A percentile compares a stretch with the other conserved stretches of the same genome.
Conservation (phyloP, 1,140 invertebrate species). For the Armadillidium nasatum region DNA sequence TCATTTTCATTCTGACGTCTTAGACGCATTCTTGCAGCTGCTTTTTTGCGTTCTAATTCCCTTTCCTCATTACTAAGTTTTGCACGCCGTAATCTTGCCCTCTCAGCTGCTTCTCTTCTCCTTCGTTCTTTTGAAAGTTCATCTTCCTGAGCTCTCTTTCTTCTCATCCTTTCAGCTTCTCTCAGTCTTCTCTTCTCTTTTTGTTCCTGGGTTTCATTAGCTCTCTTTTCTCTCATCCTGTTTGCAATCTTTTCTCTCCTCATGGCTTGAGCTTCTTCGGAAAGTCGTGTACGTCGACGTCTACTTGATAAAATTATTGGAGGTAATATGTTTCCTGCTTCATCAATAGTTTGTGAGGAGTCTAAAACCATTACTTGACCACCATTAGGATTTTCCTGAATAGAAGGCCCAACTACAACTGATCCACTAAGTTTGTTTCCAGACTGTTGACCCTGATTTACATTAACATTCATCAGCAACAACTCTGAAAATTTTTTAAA, state of each 20-base stretch:
- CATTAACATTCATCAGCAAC: not conserved
- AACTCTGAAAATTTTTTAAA: not conserved
- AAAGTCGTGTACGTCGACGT: conserved; percentile 7
- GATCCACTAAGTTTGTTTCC: not conserved
- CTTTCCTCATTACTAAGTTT: conserved; percentile 21
- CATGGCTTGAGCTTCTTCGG: conserved; percentile 10
- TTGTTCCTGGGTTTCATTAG: conserved; percentile 28
- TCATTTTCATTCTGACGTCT: conserved; percentile 28
- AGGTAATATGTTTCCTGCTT: not conserved
- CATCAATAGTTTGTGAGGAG: not conserved
- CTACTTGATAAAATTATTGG: not conserved
- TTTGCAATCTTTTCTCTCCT: conserved; percentile 20
- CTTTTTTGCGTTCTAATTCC: conserved; percentile 24
- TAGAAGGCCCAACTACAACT: not conserved
- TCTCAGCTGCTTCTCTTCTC: conserved; percentile 24
- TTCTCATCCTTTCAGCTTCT: conserved; percentile 28
- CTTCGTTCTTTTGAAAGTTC: conserved; percentile 14
- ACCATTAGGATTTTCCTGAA: not conserved
- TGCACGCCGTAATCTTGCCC: conserved; percentile 18
- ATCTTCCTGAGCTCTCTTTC: conserved; percentile 25
- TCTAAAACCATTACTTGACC: not conserved
- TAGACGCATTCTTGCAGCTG: conserved; percentile 23
- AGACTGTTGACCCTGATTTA: not conserved
- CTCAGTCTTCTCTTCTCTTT: conserved; percentile 24
- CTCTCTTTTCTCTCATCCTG: conserved; percentile 28